Percentiles rank a stretch among this genome's conserved stretches.
phyloP scores from a whole-genome alignment of 1,140 invertebrate species.

The Scaptodrosophila lebanonensis region DNA sequence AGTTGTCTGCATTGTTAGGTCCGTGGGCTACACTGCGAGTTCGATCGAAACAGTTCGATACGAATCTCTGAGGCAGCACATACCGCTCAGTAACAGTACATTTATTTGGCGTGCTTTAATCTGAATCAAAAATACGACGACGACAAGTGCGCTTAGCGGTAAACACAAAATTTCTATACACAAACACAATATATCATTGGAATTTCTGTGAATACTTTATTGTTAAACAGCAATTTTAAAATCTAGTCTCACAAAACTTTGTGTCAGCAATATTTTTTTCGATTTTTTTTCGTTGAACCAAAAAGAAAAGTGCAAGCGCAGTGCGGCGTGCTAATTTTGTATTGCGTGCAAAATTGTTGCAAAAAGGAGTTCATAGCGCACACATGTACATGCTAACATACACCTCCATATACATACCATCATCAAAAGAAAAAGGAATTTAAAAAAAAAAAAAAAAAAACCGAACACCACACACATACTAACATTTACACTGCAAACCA shows the following conservation, averaged over 20 bases:
- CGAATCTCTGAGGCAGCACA: conserved; percentile 21
- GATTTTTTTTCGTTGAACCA: conserved; percentile 47
- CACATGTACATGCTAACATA: conserved; percentile 1
- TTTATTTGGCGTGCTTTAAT: conserved; percentile 25
- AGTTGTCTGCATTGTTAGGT: conserved; percentile 13
- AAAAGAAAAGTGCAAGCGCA: conserved; percentile 32
- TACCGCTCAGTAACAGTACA: conserved; percentile 26
- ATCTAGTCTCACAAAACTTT: background rate
- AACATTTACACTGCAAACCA: conserved; percentile 5
- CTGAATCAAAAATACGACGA: conserved; percentile 36
- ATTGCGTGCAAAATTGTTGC: conserved; percentile 50
- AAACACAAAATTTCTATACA: conserved; percentile 45
- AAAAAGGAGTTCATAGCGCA: conserved; percentile 39
- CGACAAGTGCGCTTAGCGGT: conserved; percentile 64
- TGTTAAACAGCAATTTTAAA: conserved; percentile 6
- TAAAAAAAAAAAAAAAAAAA: no score
- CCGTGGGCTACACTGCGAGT: conserved; percentile 18
- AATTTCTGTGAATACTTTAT: no score
- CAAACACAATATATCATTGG: conserved; percentile 1
- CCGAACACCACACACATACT: conserved; percentile 5
- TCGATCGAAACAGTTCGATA: conserved; percentile 48
- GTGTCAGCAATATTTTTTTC: conserved; percentile 21
- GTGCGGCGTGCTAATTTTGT: conserved; percentile 42
- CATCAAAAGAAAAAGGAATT: no score
- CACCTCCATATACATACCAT: conserved; percentile 2